Evolutionary conservation across 64 coral and sea anemone genomes (phyloP).

Genomic region (Catalaphyllia jardinei): DNA sequence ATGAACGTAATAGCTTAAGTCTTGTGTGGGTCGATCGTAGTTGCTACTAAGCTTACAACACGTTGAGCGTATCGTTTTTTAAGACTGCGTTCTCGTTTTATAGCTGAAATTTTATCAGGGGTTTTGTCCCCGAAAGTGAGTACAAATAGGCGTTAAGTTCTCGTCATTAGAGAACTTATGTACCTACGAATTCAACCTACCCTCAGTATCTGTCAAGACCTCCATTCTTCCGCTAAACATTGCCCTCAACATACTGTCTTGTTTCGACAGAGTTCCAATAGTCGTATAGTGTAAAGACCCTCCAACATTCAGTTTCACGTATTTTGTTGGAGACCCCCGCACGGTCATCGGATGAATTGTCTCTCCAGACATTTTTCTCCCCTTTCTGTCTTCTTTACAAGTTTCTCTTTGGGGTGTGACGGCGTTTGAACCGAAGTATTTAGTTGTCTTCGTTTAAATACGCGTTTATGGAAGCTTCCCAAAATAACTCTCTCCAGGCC

Average conservation of each 20-base stretch:
- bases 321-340: conserved; percentile 93
- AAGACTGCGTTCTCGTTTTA: background rate
- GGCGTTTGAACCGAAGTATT: background rate
- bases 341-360: conserved; percentile 88
- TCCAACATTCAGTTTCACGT: conserved; percentile 98
- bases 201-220: conserved; percentile 95
- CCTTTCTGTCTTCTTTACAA: background rate
- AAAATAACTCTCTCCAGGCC: conserved; percentile 33
- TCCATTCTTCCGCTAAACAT: conserved; percentile 99
- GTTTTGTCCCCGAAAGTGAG: background rate
- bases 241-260: conserved; percentile 95
- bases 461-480: conserved; percentile 8
- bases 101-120: background rate
- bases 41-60: too few relatives aligned
- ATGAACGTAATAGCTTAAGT: too few relatives aligned
- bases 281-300: conserved; percentile 95
- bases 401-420: background rate
- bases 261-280: conserved; percentile 93
- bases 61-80: too few relatives aligned
- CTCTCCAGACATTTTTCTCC: conserved; percentile 79
- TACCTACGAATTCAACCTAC: conserved; percentile 20
- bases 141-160: background rate
- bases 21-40: too few relatives aligned
- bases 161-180: background rate
- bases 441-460: background rate